Evolutionary conservation across 2,113 vertebrate species (phyloP).

Genomic region (Takifugu bimaculatus): DNA sequence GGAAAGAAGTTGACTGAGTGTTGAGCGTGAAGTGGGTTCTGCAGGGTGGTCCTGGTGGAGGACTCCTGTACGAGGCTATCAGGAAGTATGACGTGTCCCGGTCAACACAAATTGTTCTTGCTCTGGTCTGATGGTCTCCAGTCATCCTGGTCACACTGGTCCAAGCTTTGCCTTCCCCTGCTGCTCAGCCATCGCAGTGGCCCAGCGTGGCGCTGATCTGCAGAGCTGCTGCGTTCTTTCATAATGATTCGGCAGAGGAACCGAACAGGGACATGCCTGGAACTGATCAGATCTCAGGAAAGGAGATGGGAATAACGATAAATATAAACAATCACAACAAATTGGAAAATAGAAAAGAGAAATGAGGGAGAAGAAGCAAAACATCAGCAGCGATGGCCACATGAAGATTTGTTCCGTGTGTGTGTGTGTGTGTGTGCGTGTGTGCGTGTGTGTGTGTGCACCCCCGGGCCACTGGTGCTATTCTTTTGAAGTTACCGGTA

Average conservation of each 20-base stretch:
- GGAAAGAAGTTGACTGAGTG: no score
- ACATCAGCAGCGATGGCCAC: slow-evolving; percentile 62
- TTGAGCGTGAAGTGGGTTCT: no score
- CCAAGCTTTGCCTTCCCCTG: no score
- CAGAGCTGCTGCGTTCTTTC: no score
- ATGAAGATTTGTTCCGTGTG: slow-evolving; percentile 46
- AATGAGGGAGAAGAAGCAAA: slow-evolving; percentile 30
- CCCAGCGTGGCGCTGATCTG: no score
- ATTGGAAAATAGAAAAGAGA: background rate
- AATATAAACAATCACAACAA: slow-evolving; percentile 53
- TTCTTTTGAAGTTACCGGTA: slow-evolving; percentile 65
- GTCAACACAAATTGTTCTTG: no score
- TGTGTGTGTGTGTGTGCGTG: slow-evolving; percentile 4
- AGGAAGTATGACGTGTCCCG: no score
- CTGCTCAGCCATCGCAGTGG: no score
- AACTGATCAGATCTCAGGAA: background rate
- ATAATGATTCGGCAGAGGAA: slow-evolving; percentile 26
- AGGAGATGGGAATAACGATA: slow-evolving; percentile 55
- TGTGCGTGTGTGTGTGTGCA: slow-evolving; percentile 43
- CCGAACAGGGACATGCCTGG: slow-evolving; percentile 25
- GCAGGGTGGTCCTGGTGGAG: no score
- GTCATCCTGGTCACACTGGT: no score
- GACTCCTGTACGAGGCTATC: no score
- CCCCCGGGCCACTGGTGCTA: slow-evolving; percentile 28
- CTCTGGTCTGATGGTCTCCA: no score